phyloP scores from a whole-genome alignment of 2,888 invertebrate species.

The Epistrophella euchroma region DNA sequence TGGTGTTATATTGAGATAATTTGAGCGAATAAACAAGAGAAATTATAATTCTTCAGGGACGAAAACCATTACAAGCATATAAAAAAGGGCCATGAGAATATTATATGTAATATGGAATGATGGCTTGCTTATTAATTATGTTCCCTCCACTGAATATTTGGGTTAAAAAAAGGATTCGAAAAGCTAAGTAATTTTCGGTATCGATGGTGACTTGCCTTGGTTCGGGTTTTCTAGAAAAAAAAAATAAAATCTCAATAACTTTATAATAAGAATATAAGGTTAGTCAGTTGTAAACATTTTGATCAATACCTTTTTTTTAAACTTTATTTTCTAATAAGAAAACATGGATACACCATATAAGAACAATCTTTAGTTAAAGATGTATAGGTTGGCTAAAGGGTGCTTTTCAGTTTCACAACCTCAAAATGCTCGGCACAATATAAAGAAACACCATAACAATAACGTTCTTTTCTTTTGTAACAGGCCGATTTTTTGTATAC shows the following conservation, averaged over 20 bases:
- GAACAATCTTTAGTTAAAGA: too few relatives aligned
- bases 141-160: slow-evolving; percentile 65
- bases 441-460: too few relatives aligned
- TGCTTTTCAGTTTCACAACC: too few relatives aligned
- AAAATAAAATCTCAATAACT: background rate
- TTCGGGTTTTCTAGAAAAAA: background rate
- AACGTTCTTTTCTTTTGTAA: too few relatives aligned
- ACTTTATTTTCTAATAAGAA: too few relatives aligned
- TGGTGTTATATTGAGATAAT: slow-evolving; percentile 38
- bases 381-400: too few relatives aligned
- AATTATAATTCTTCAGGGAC: slow-evolving; percentile 13
- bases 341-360: too few relatives aligned
- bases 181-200: slow-evolving; percentile 14
- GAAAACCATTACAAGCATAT: background rate
- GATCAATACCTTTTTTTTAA: too few relatives aligned
- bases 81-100: background rate
- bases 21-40: slow-evolving; percentile 50
- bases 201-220: background rate
- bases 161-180: slow-evolving; percentile 35
- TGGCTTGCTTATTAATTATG: slow-evolving; percentile 46
- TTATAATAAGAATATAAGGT: background rate
- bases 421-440: too few relatives aligned
- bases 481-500: too few relatives aligned
- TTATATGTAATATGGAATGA: background rate
- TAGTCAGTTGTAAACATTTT: background rate